Conservation (phyloP, 1,140 invertebrate genomes). For the Brachionus plicatilis region DNA sequence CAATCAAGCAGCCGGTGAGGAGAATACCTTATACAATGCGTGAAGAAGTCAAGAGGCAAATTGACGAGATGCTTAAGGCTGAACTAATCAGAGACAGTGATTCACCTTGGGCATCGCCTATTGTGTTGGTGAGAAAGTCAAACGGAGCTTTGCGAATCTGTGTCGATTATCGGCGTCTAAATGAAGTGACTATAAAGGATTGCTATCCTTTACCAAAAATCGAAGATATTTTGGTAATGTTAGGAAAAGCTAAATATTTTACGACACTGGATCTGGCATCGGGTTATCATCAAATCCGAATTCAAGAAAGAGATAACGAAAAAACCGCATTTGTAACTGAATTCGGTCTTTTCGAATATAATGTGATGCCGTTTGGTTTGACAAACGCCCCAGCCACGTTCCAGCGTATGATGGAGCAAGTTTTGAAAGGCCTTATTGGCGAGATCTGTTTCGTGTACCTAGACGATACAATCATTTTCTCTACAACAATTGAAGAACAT, state of each 20-base stretch:
- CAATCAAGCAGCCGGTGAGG: not conserved
- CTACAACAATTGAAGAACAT: not conserved
- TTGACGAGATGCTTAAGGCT: slow-evolving; percentile 25
- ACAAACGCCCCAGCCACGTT: not conserved
- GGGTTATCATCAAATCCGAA: slow-evolving; percentile 20
- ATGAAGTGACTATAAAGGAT: slow-evolving; percentile 41
- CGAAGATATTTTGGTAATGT: slow-evolving; percentile 42
- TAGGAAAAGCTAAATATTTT: not conserved
- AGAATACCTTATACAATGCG: not conserved
- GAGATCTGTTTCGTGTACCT: not conserved
- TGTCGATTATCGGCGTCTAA: slow-evolving; percentile 39
- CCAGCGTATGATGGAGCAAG: not conserved
- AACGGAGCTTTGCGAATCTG: not conserved
- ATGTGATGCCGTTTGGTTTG: slow-evolving; percentile 42
- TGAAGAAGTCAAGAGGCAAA: not conserved
- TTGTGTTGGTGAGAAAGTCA: slow-evolving; percentile 36
- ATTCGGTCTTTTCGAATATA: slow-evolving; percentile 41
- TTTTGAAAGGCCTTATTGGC: not conserved
- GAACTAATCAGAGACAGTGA: slow-evolving; percentile 42
- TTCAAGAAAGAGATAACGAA: slow-evolving; percentile 23
- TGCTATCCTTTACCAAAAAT: slow-evolving; percentile 41
- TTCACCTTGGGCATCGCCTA: not conserved
- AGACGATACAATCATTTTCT: slow-evolving; percentile 3
- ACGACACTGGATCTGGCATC: slow-evolving; percentile 40
- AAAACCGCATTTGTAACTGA: slow-evolving; percentile 43